phyloP scores from a whole-genome alignment of 2,797 vertebrate genomes.

The Phylloscopus collybita region DNA sequence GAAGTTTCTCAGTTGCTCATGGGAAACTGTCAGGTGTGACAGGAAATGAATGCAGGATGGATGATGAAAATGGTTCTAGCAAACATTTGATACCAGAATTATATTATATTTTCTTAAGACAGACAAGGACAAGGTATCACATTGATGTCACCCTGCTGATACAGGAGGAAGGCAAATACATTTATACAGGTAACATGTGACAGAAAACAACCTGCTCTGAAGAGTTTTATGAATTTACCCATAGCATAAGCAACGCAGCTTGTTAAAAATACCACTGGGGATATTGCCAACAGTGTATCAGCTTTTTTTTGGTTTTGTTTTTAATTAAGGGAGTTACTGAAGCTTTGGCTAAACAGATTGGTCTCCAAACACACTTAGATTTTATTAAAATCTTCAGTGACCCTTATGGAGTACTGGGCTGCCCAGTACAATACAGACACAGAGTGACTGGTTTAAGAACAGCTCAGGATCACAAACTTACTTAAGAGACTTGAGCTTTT shows the following conservation, averaged over 20 bases:
- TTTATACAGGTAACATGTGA: neutral
- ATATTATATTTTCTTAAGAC: neutral
- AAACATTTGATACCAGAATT: neutral
- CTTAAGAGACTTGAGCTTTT: neutral
- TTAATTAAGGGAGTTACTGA: neutral
- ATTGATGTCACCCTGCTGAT: neutral
- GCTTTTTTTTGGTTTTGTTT: neutral
- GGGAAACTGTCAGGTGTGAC: constrained; percentile 34
- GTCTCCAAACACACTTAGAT: neutral
- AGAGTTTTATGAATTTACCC: neutral
- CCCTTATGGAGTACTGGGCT: neutral
- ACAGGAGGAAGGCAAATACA: neutral
- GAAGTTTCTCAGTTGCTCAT: constrained; percentile 18
- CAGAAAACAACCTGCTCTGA: neutral
- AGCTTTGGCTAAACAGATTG: neutral
- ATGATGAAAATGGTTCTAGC: neutral
- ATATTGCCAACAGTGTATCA: neutral
- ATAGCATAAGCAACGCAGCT: neutral
- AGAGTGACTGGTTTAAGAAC: neutral
- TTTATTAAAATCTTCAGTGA: neutral
- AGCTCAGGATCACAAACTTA: neutral
- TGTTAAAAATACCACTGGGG: neutral
- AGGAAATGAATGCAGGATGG: neutral
- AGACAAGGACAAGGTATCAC: neutral
- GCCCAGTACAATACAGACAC: neutral